These are phyloP conservation scores for Carposina sasakii DNA, from an alignment of 1,140 invertebrate species.

Conservation along the genomic window DNA sequence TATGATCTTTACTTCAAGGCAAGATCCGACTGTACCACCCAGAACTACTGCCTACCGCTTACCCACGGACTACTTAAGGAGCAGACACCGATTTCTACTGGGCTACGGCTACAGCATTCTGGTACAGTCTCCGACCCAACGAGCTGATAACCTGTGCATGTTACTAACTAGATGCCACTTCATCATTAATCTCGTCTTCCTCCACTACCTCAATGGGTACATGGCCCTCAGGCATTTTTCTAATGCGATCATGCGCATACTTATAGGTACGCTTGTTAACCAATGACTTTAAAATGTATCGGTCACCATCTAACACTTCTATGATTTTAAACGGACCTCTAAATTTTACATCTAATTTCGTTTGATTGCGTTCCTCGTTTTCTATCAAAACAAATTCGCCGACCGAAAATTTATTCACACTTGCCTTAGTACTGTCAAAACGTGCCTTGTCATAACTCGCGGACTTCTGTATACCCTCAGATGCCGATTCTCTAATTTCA, in stretches of 20 bases:
- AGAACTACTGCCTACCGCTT: too few species aligned
- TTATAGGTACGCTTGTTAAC: conserved; percentile 13
- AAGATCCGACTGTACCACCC: too few species aligned
- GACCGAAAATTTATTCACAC: conserved; percentile 22
- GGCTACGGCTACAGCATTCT: too few species aligned
- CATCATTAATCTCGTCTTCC: too few species aligned
- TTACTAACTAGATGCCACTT: too few species aligned
- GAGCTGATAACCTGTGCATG: too few species aligned
- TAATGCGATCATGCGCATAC: conserved; percentile 22
- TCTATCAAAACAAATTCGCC: conserved; percentile 29
- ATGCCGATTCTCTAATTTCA: not conserved
- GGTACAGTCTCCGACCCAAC: too few species aligned
- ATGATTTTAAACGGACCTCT: conserved; percentile 27
- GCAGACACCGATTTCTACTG: too few species aligned
- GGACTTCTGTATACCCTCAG: not conserved
- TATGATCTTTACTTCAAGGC: too few species aligned
- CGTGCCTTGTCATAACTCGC: conserved; percentile 21
- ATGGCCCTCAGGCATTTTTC: conserved; percentile 9
- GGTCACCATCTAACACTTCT: conserved; percentile 19
- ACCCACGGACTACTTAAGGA: too few species aligned
- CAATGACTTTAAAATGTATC: conserved; percentile 17
- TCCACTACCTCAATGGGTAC: not conserved
- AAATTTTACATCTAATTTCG: conserved; percentile 29
- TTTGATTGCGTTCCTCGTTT: conserved; percentile 32
- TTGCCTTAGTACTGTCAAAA: conserved; percentile 31